Base-by-base conservation (phyloP, 2,797 vertebrate genomes). In the Novumbra hubbsi region DNA sequence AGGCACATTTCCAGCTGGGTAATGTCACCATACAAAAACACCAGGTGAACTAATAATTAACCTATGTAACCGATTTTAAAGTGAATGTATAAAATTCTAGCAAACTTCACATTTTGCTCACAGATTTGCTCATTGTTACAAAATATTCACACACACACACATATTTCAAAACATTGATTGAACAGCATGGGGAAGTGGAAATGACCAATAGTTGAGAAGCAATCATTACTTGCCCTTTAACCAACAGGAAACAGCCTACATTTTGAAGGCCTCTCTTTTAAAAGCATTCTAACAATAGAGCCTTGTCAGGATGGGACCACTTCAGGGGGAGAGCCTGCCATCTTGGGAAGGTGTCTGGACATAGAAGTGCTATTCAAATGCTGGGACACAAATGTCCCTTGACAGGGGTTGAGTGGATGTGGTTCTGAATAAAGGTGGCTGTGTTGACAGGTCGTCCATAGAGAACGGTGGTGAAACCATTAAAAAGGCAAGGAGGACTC, bases 351-450 rank as follows among this genome's bases (percentile, higher is more conserved):
- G 52, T 28, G 9, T 60, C 50, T 30, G 19, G 65, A 41, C 65
- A 45, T 38, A 41, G 52, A 34, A 62, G 73, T 60, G 38, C 66
- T 50, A 24, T 45, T 50, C 71, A 30, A n/a, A 45, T 17, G 16
- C n/a, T 9, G 73, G 64, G 49, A 73, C 15, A 67, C 65, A 68
- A 21, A 74, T 24, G 66, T 27, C 50, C 50, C 65, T 38, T 34
- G 52, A 52, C 38, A n/a, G 52, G 66, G 50, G 28, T 19, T 60
- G 52, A 68, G 52, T 64, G 55, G 73, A 68, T 27, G 49, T 9
- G 21, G 7, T 68, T 68, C n/a, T 45, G 48, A 55, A 68, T 17
- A 4, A 62, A 69, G 34, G 66, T 45, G 21, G 34, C 49, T 60
- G 50, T 17, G 16, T 45, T 74, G 65, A 74, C 73, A 62, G 52